Base-by-base conservation (phyloP, 2,797 vertebrate species). In the Catostomus latipinnis region DNA sequence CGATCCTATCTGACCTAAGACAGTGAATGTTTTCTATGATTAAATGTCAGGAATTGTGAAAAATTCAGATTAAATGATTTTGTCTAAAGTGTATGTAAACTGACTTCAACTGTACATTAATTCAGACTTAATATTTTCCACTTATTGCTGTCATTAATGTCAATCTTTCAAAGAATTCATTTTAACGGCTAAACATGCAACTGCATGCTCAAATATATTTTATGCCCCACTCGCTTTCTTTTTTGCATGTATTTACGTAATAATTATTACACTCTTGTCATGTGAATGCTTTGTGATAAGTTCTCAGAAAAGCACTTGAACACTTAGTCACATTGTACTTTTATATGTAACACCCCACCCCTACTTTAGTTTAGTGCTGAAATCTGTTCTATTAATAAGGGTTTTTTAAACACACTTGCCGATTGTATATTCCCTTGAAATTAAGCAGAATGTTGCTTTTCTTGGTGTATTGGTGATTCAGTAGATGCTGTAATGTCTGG, bases 281-380 rank as follows among this genome's bases (percentile, higher is more conserved):
- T 50, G 45, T 45, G 14, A 16, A 70, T 46, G 14, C 9, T 69
- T 70, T 61, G 18, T 60, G 56, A 0, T 54, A 77, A 77, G 46
- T 77, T 77, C 56, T 77, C 56, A 70, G 56, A 70, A 70, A 53
- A 9, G 16, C 56, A 53, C 18, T 58, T 66, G 2, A 13, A 65
- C 63, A 67, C 74, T 77, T 77, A 12, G 56, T 77, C 75, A 69
- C 75, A 60, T 77, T 65, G 65, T 60, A 16, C 16, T 58, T 77
- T 43, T 58, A 18, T 13, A 70, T 60, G 12, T 53, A 69, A 61
- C 56, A 61, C 66, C 48, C 4, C 18, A 16, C 46, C 46, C 48
- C 66, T 34, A 61, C 18, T 50, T 14, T 16, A 16, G 16, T 11
- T 69, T 0, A 60, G n/a, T 50, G 18, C 56, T 61, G 4, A 77